Evolutionary conservation across 2,113 vertebrate genomes (phyloP), one percentile per base, ranked within the genome.

Genomic region (Isurus oxyrinchus): DNA sequence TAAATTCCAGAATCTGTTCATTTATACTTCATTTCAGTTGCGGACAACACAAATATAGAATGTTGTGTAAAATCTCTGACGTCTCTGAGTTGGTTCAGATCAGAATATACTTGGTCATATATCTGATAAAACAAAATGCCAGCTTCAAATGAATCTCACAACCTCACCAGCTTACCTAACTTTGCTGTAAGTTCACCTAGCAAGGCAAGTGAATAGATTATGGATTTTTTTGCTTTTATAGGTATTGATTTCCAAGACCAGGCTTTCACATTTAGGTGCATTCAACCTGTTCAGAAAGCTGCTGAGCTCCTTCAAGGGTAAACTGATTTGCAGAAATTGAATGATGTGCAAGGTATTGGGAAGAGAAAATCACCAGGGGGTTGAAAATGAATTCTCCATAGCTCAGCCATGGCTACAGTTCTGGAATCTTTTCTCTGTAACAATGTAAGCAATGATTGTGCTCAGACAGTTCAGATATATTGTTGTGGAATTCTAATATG

Each of bases 131-230:
- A 44, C 8, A 19, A 95, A 67, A 95, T 55, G 11, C 31, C 25
- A 76, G 67, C 16, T 25, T 69, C 40, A 95, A 72, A 72, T 72
- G 53, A 72, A 72, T 95, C 94, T 55, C 49, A 72, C 69, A 95
- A 66, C 19, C 57, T 94, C 63, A 94, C 63, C 40, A 14, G 94
- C 49, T 72, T 53, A 55, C 27, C 23, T 72, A 69, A 69, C 44
- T 72, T 53, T 55, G 67, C 66, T 95, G 61, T 95, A 13, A 72
- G 35, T 95, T 72, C 94, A 69, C 63, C 61, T 49, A 69, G 63
- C 94, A 94, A 61, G 66, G 90, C 67, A 95, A 95, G 76, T 95
- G 94, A 95, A 95, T 95, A 95, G 94, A 95, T 95, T 76, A 72
- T 95, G 94, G 66, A 72, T 95, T 95, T 95, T 95, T 94, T 95